phyloP scores from a whole-genome alignment of 1,140 invertebrate genomes.

The Bombus confusus region DNA sequence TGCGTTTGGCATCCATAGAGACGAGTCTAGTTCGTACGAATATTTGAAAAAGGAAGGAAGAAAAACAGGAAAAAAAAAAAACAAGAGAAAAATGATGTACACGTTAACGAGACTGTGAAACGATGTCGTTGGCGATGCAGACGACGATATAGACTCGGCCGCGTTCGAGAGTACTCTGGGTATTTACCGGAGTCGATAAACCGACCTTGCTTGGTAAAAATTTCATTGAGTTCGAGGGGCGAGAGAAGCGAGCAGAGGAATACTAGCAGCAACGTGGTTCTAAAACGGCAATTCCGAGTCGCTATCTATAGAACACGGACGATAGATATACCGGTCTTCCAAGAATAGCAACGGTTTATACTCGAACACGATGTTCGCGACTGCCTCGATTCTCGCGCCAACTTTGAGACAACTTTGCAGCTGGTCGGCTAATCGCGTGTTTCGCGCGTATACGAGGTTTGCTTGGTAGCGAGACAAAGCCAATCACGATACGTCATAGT shows the following conservation, averaged over 20 bases:
- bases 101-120: conserved; percentile 17
- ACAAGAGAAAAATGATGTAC: neutral
- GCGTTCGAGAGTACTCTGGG: too few relatives aligned
- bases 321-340: neutral
- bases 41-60: conserved; percentile 47
- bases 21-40: conserved; percentile 15
- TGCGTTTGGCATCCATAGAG: conserved; percentile 57
- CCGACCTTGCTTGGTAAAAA: neutral
- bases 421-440: too few relatives aligned
- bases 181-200: neutral
- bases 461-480: too few relatives aligned
- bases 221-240: neutral
- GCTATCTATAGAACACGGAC: neutral
- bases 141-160: neutral
- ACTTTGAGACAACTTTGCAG: too few relatives aligned
- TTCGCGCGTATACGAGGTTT: too few relatives aligned
- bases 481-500: too few relatives aligned
- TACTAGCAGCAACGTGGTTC: neutral
- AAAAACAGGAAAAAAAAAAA: neutral
- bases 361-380: too few relatives aligned
- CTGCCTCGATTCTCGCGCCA: too few relatives aligned
- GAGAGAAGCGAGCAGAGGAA: too few relatives aligned
- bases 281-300: too few relatives aligned
- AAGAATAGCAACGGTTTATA: too few relatives aligned
- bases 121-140: neutral